Percentiles rank a stretch among this genome's conserved stretches.
These are phyloP conservation scores for Paramuricea clavata DNA, from an alignment of 92 coral and sea anemone species.

Conservation along the genomic window DNA sequence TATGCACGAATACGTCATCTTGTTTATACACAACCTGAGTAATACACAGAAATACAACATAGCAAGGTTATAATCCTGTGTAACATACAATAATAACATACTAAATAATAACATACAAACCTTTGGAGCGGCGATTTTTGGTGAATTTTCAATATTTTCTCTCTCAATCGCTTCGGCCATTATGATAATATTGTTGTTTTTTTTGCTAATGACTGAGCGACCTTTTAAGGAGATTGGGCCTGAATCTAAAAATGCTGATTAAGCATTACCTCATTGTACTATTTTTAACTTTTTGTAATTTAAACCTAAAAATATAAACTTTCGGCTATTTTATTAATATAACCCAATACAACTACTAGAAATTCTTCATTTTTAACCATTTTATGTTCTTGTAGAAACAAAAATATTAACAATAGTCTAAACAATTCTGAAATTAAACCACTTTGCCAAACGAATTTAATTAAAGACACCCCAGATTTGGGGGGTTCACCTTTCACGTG, in stretches of 20 bases:
- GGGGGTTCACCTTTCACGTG: too few relatives aligned
- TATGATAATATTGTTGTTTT: background rate
- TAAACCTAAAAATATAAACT: background rate
- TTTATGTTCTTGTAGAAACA: too few relatives aligned
- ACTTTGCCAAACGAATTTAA: too few relatives aligned
- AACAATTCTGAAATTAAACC: too few relatives aligned
- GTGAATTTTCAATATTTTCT: constrained; percentile 45
- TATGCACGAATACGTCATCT: constrained; percentile 97
- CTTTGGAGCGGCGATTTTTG: constrained; percentile 35
- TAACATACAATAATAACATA: background rate
- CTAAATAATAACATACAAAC: constrained; percentile 27
- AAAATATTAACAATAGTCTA: too few relatives aligned
- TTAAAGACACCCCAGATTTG: too few relatives aligned
- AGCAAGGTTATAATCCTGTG: background rate
- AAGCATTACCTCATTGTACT: constrained; percentile 16
- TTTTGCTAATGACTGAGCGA: constrained; percentile 5
- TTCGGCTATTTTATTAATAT: background rate
- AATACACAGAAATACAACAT: constrained; percentile 6
- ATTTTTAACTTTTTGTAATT: background rate
- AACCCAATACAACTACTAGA: constrained; percentile 34
- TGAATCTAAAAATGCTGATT: constrained; percentile 6
- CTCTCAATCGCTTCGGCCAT: constrained; percentile 32
- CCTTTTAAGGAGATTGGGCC: background rate
- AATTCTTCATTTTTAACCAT: constrained; percentile 32
- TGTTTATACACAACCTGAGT: constrained; percentile 81